Evolutionary conservation across 92 coral and sea anemone species (phyloP).

Genomic region (Palythoa grandiflora): DNA sequence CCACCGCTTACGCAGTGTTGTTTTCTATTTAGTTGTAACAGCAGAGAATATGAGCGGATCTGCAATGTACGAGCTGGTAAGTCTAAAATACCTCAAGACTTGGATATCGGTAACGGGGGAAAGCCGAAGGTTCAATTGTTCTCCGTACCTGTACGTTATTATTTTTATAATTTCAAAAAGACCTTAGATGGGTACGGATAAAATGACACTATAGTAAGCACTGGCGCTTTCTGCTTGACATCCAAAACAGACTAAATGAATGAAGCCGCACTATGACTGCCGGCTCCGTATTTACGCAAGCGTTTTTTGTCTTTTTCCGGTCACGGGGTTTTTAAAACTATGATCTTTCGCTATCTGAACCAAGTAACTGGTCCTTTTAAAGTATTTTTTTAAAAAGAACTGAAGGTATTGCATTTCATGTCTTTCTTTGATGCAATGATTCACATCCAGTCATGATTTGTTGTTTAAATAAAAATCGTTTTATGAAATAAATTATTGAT

Average conservation of each 20-base stretch:
- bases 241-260: neutral
- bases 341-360: neutral
- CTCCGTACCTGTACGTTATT: neutral
- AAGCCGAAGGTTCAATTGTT: neutral
- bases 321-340: neutral
- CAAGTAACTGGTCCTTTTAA: neutral
- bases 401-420: neutral
- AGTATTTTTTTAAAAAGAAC: too few species aligned
- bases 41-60: slow-evolving; percentile 99
- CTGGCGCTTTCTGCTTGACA: too few species aligned
- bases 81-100: slow-evolving; percentile 24
- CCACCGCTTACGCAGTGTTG: neutral
- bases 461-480: neutral
- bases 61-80: slow-evolving; percentile 99
- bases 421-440: neutral
- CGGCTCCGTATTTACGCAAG: neutral
- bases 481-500: slow-evolving; percentile 33
- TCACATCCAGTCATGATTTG: neutral
- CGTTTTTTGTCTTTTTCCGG: slow-evolving; percentile 2
- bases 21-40: slow-evolving; percentile 83
- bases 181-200: neutral
- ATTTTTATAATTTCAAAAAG: neutral
- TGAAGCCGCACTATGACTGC: neutral
- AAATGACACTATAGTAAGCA: neutral
- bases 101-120: neutral